Percentiles rank a stretch among this genome's conserved stretches.
phyloP scores from a whole-genome alignment of 2,797 vertebrate species.

The Phyllotis vaccarum region DNA sequence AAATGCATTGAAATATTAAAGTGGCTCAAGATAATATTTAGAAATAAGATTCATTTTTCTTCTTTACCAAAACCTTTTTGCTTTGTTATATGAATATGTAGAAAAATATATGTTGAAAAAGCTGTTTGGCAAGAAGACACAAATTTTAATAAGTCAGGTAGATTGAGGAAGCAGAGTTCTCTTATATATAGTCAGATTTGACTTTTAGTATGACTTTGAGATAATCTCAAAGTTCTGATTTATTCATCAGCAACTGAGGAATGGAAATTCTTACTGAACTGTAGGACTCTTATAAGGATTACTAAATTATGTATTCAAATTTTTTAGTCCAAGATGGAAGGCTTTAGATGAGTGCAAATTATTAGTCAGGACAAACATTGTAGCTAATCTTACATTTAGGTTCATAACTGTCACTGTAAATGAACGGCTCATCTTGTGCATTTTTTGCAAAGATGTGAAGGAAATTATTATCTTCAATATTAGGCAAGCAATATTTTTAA shows the following conservation, averaged over 20 bases:
- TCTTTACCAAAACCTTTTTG: not conserved
- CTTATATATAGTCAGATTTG: not conserved
- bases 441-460: constrained; percentile 60
- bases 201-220: constrained; percentile 39
- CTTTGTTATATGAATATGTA: not conserved
- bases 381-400: constrained; percentile 49
- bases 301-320: constrained; percentile 31
- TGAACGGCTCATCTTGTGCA: constrained; percentile 59
- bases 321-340: constrained; percentile 47
- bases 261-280: constrained; percentile 60
- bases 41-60: not conserved
- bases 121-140: not conserved
- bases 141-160: not conserved
- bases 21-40: constrained; percentile 37
- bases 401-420: constrained; percentile 66
- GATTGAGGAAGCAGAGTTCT: not conserved
- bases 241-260: constrained; percentile 13
- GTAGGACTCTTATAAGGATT: constrained; percentile 13
- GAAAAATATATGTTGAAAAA: not conserved
- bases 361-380: not conserved
- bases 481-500: constrained; percentile 45
- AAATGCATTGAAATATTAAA: not conserved
- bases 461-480: constrained; percentile 67
- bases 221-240: constrained; percentile 1
- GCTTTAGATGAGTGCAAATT: constrained; percentile 39